These are phyloP conservation scores for Goniozus legneri DNA, from an alignment of 1,140 invertebrate species.

Conservation along the genomic window DNA sequence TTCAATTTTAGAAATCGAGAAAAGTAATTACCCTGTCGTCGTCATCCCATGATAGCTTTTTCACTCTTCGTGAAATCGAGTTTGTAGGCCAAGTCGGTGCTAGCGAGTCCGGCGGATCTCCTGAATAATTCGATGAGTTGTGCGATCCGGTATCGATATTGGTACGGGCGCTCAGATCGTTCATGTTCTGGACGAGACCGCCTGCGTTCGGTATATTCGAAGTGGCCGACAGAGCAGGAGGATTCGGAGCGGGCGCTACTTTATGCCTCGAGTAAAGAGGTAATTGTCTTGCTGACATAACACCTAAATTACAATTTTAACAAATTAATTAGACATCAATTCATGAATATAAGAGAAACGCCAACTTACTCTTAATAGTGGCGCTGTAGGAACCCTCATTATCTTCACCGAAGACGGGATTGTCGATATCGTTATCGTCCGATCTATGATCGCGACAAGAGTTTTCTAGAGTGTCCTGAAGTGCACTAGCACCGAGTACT, in stretches of 20 bases:
- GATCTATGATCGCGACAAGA: constrained; percentile 19
- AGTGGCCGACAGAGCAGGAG: constrained; percentile 44
- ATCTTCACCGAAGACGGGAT: constrained; percentile 45
- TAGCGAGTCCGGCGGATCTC: constrained; percentile 45
- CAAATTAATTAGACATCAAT: no score
- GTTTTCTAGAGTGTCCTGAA: constrained; percentile 38
- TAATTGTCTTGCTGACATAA: constrained; percentile 35
- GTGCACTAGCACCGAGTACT: constrained; percentile 42
- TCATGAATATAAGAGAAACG: no score
- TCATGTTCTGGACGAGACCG: constrained; percentile 50
- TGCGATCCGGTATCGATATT: constrained; percentile 43
- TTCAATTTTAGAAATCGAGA: not conserved
- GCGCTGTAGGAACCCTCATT: constrained; percentile 46
- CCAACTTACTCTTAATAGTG: constrained; percentile 53
- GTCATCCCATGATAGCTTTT: constrained; percentile 73
- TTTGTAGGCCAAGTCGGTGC: constrained; percentile 54
- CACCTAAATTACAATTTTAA: no score
- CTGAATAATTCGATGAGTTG: constrained; percentile 47
- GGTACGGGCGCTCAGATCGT: constrained; percentile 43
- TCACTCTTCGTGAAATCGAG: constrained; percentile 63
- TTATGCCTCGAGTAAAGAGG: constrained; percentile 46
- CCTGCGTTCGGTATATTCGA: constrained; percentile 49
- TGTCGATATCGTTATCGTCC: constrained; percentile 40
- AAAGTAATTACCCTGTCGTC: constrained; percentile 49
- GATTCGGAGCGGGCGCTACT: constrained; percentile 50